Evolutionary conservation across 2,888 invertebrate genomes (phyloP).

Genomic region (Meloe dianella): DNA sequence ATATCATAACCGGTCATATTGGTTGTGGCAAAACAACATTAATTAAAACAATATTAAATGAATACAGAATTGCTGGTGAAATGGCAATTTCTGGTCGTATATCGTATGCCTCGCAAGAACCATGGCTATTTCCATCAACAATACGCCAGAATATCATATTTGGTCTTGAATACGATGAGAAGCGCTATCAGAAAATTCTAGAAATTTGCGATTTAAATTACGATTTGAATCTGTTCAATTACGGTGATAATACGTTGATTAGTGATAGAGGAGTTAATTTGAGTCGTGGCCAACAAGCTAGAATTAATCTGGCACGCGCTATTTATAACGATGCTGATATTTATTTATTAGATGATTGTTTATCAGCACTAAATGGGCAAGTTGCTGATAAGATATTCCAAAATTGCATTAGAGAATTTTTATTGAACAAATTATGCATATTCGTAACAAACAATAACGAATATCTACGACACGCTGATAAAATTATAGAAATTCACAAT

Average conservation of each 20-base stretch:
- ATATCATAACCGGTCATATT: conserved; percentile 66
- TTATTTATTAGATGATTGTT: conserved; percentile 76
- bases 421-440: conserved; percentile 63
- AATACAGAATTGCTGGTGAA: conserved; percentile 36
- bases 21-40: conserved; percentile 66
- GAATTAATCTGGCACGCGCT: conserved; percentile 76
- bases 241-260: conserved; percentile 74
- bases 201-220: conserved; percentile 66
- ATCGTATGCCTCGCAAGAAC: conserved; percentile 65
- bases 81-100: conserved; percentile 50
- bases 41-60: conserved; percentile 51
- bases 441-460: conserved; percentile 55
- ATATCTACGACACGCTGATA: conserved; percentile 51
- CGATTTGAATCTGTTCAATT: conserved; percentile 65
- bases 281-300: conserved; percentile 80
- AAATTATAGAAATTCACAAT: conserved; percentile 31
- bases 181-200: conserved; percentile 65
- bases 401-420: conserved; percentile 67
- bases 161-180: conserved; percentile 65
- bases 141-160: conserved; percentile 78
- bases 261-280: conserved; percentile 79
- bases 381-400: conserved; percentile 74
- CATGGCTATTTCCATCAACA: conserved; percentile 64
- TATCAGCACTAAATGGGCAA: conserved; percentile 77
- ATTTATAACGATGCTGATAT: conserved; percentile 75